Percentiles rank a stretch among this genome's conserved stretches.
phyloP scores from a whole-genome alignment of 2,797 vertebrate species.

The Bufotes viridis region DNA sequence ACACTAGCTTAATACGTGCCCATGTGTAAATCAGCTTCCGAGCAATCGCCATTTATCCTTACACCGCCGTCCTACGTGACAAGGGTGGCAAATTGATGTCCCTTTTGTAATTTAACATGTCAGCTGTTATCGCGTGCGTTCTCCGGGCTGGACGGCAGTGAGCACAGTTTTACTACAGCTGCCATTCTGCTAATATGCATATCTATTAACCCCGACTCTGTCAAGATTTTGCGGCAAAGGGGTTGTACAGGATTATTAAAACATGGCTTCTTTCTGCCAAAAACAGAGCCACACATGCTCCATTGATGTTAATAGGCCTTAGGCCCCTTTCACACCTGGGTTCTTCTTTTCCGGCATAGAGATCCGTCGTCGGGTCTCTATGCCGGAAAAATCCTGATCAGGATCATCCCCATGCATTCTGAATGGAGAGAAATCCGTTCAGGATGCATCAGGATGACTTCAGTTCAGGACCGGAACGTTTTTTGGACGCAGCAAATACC shows the following conservation, averaged over 20 bases:
- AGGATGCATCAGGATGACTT: too few species aligned
- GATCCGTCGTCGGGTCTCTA: too few species aligned
- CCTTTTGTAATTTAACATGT: constrained; percentile 28
- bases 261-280: background rate
- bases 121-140: constrained; percentile 38
- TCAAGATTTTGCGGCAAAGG: background rate
- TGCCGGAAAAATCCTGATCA: too few species aligned
- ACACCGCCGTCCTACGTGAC: constrained; percentile 15
- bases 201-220: background rate
- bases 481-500: too few species aligned
- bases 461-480: too few species aligned
- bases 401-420: too few species aligned
- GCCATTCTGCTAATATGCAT: constrained; percentile 3
- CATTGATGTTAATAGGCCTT: too few species aligned
- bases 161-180: constrained; percentile 30
- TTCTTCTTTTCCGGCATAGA: too few species aligned
- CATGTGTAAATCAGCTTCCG: constrained; percentile 38
- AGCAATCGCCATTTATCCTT: constrained; percentile 33
- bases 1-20: constrained; percentile 11
- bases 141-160: constrained; percentile 11
- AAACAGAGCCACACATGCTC: too few species aligned
- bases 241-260: background rate
- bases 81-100: constrained; percentile 3
- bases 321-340: too few species aligned
- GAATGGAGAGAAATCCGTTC: too few species aligned